Evolutionary conservation across 2,797 vertebrate species (phyloP), one percentile per base, ranked within the genome.

Genomic region (Sciurus carolinensis): DNA sequence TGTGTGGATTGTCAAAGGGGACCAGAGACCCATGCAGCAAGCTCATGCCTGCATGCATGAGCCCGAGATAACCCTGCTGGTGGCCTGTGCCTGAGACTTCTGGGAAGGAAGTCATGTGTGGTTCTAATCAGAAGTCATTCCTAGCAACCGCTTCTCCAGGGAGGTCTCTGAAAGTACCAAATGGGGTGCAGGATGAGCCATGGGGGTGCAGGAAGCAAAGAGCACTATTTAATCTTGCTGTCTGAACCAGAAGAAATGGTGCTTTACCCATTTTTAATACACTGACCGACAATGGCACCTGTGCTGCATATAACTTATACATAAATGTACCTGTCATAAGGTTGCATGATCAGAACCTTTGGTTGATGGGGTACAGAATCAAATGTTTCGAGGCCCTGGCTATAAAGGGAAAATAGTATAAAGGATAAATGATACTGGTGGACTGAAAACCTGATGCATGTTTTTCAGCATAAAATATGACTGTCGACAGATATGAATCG

Each of bases 181-280:
- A 79, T 59, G 2, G 26, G 33, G 28, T 92, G 4, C 10, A 18
- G 28, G 47, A 44, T 77, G 66, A 67, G 39, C n/a, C 20, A 0
- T 22, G 33, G 10, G 44, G 30, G 20, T 69, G 6, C 12, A 33
- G 72, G 52, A 82, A 54, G 73, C 93, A 47, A 57, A 91, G 47
- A 90, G 52, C 26, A 12, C 52, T 12, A 57, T 71, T 85, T 92
- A 73, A 67, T 79, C 76, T 91, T 72, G 59, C 26, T 76, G 30
- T 91, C n/a, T 67, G 82, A 95, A 96, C 72, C 50, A 5, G 10
- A 92, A 67, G 73, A 90, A 69, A 50, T 79, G 7, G 89, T 93
- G 24, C 10, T 50, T 57, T 57, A 69, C 24, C 76, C 17, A n/a
- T 66, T 66, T 93, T 84, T 52, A 57, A 88, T 66, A 87, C 64